Evolutionary conservation across 2,113 vertebrate genomes (phyloP).

Genomic region (Choloepus hoffmanni): DNA sequence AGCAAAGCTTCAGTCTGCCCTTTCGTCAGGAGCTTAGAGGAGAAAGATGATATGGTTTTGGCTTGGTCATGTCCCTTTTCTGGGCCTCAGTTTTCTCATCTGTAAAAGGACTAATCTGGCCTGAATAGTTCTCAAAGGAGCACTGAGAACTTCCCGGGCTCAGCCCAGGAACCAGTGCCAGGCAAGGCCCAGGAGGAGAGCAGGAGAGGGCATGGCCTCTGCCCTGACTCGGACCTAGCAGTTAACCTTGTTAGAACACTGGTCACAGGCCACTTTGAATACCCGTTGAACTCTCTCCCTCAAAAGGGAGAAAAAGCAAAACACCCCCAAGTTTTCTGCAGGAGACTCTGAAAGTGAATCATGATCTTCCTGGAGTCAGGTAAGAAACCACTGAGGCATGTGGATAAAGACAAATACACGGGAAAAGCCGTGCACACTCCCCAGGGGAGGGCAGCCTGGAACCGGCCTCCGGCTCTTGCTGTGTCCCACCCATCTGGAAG

Average conservation of each 20-base stretch:
- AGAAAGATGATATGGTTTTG: background rate
- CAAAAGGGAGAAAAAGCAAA: background rate
- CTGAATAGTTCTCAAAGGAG: background rate
- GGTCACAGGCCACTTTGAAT: background rate
- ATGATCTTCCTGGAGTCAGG: background rate
- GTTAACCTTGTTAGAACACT: background rate
- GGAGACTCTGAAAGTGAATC: background rate
- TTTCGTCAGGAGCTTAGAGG: background rate
- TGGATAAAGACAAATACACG: background rate
- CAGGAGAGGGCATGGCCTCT: background rate
- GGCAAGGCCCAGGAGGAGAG: too few species aligned
- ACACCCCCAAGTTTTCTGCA: background rate
- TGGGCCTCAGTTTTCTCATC: background rate
- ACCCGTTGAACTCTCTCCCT: background rate
- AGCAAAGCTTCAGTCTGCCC: background rate
- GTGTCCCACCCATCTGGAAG: background rate
- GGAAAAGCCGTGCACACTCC: background rate
- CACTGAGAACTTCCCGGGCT: fast-evolving
- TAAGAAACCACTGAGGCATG: background rate
- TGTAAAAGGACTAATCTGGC: background rate
- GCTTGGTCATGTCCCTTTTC: background rate
- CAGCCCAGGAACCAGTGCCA: background rate
- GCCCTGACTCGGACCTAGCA: background rate
- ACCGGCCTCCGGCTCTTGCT: fast-evolving
- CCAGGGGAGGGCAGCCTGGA: fast-evolving